Evolutionary conservation across 2,888 invertebrate genomes (phyloP), one percentile per base, ranked within the genome.

Genomic region (Anthrax anthrax): DNA sequence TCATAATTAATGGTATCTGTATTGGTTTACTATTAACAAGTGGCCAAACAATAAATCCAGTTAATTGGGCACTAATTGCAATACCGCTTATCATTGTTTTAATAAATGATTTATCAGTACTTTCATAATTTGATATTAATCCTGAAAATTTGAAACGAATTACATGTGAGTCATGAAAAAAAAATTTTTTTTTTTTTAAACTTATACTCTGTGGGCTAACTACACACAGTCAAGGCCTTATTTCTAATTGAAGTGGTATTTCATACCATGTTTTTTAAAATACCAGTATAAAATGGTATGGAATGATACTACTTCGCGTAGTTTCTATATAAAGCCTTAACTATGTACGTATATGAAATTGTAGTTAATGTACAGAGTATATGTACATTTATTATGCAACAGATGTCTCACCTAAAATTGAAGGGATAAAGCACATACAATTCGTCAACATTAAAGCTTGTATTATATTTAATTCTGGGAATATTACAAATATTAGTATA

Each of bases 401-500:
- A n/a, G n/a, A n/a, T n/a, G n/a, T n/a, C 60, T 75, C 72, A 76
- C 83, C 80, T 27, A 85, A 68, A 48, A 89, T 54, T n/a, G 79
- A 78, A 0, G 94, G 94, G 13, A 90, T 64, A 54, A 91, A 73
- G 60, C 86, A 88, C 52, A 90, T 74, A 18, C 85, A 86, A 64
- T 85, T 88, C 58, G 86, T 84, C 44, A 92, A 68, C 79, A 89
- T 85, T 2, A 84, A 79, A 2, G 83, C 88, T 61, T 85, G 83
- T 12, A 87, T 73, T 0, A 84, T 81, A 63, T 90, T 87, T 54
- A 91, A 61, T 53, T 82, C 76, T 0, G 92, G 91, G 36, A 94
- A 69, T 39, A 89, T 76, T 34, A 77, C 65, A 52, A 89, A 81
- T 27, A 84, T 74, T 19, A 94, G 72, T 34, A 88, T 63, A 1